Conservation (phyloP, 2,888 invertebrate genomes). For the Oxyteleia sp. region DNA sequence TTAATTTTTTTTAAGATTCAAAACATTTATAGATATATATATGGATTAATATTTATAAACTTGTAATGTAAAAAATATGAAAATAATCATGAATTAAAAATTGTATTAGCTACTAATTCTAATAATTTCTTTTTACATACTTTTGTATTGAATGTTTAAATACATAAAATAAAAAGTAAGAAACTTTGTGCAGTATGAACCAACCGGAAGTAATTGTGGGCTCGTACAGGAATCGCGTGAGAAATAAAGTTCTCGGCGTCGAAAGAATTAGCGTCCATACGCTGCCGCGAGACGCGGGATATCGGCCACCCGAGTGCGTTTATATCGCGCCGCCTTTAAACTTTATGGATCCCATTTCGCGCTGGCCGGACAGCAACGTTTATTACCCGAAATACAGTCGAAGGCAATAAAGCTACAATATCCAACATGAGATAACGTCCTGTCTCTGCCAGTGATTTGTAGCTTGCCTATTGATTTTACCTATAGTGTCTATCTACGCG, state of each 20-base stretch:
- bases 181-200: slow-evolving; percentile 53
- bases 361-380: slow-evolving; percentile 81
- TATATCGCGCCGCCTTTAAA: too few relatives aligned
- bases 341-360: too few relatives aligned
- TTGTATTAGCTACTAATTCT: too few relatives aligned
- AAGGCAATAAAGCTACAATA: slow-evolving; percentile 80
- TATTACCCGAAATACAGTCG: slow-evolving; percentile 82
- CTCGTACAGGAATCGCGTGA: slow-evolving; percentile 69
- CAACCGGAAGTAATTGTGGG: slow-evolving; percentile 64
- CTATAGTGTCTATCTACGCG: slow-evolving; percentile 56
- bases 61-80: too few relatives aligned
- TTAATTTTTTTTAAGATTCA: too few relatives aligned
- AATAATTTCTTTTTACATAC: too few relatives aligned
- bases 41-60: too few relatives aligned
- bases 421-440: slow-evolving; percentile 78
- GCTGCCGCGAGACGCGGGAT: slow-evolving; percentile 58
- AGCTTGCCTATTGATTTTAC: slow-evolving; percentile 73
- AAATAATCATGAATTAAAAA: too few relatives aligned
- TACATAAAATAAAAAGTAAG: slow-evolving; percentile 66
- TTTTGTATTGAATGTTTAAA: too few relatives aligned
- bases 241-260: slow-evolving; percentile 66
- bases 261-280: slow-evolving; percentile 64
- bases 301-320: slow-evolving; percentile 51
- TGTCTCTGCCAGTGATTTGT: slow-evolving; percentile 77
- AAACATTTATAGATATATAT: too few relatives aligned